Evolutionary conservation across 2,888 invertebrate genomes (phyloP).

Genomic region (Graphium colonna): DNA sequence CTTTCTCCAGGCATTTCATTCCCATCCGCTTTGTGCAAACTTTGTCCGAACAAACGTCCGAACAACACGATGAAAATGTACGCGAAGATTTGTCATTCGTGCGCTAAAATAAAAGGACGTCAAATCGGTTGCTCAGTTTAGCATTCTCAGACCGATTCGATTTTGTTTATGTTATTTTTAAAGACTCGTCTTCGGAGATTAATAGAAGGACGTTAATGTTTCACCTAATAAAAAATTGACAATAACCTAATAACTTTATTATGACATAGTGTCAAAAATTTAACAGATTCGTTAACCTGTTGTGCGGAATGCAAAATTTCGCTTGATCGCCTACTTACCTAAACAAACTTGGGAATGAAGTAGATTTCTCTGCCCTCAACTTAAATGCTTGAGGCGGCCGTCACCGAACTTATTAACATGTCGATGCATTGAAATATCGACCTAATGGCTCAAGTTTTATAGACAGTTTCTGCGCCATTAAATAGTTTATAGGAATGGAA

Average conservation of each 20-base stretch:
- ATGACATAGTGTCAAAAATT: no score
- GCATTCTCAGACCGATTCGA: neutral
- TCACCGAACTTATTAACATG: conserved; percentile 15
- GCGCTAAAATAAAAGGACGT: neutral
- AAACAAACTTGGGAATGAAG: conserved; percentile 2
- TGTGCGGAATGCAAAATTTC: no score
- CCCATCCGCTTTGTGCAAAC: conserved; percentile 3
- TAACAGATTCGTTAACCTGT: neutral
- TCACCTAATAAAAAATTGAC: no score
- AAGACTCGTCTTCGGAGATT: no score
- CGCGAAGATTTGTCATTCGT: conserved; percentile 3
- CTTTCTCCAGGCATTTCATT: conserved; percentile 4
- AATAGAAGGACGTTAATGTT: no score
- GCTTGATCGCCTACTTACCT: neutral
- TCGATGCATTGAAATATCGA: conserved; percentile 9
- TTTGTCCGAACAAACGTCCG: neutral
- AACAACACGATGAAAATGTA: neutral
- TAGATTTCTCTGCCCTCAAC: conserved; percentile 3
- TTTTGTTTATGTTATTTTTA: neutral
- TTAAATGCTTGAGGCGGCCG: neutral
- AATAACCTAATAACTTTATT: no score
- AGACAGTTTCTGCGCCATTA: conserved; percentile 1
- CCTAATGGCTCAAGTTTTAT: neutral
- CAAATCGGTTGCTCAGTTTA: conserved; percentile 1
- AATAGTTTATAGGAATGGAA: neutral